A percentile compares a stretch with the other conserved stretches of the same genome.
These are phyloP conservation scores for Acleris holmiana DNA, from an alignment of 2,888 invertebrate genomes.

Conservation along the genomic window DNA sequence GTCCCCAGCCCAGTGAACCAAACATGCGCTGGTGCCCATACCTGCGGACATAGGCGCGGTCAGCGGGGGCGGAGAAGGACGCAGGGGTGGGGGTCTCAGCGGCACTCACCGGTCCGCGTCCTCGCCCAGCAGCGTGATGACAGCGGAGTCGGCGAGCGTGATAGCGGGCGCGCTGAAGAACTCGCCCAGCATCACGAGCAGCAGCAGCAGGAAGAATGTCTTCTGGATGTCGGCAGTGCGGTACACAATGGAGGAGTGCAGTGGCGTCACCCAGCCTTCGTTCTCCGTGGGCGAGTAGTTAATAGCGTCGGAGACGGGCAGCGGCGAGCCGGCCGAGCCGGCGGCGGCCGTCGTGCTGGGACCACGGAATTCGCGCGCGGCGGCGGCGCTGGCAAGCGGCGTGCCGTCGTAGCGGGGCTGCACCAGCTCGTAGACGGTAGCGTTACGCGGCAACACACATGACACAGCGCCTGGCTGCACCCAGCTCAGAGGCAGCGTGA, in stretches of 20 bases:
- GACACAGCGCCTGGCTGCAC: slow-evolving; percentile 96
- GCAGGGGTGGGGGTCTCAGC: neutral
- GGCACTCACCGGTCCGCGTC: slow-evolving; percentile 88
- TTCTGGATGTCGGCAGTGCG: slow-evolving; percentile 95
- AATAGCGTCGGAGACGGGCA: slow-evolving; percentile 89
- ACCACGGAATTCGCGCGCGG: slow-evolving; percentile 59
- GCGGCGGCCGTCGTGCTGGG: slow-evolving; percentile 58
- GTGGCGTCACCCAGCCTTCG: slow-evolving; percentile 92
- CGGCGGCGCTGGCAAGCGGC: slow-evolving; percentile 41
- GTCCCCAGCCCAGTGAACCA: slow-evolving; percentile 98
- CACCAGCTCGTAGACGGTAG: slow-evolving; percentile 86
- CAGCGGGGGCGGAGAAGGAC: neutral
- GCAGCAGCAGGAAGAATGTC: slow-evolving; percentile 96
- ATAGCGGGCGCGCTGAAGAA: slow-evolving; percentile 99
- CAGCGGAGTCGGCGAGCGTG: slow-evolving; percentile 96
- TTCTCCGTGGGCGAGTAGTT: slow-evolving; percentile 90
- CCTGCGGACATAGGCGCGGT: slow-evolving; percentile 54
- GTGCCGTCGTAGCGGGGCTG: slow-evolving; percentile 82
- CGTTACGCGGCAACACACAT: slow-evolving; percentile 87
- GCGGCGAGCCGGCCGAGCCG: slow-evolving; percentile 85
- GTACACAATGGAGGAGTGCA: slow-evolving; percentile 97
- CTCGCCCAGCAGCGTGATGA: slow-evolving; percentile 94
- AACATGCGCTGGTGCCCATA: slow-evolving; percentile 99
- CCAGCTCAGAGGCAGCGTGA: slow-evolving; percentile 97
- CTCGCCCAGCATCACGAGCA: slow-evolving; percentile 97